Conservation (phyloP, 2,888 invertebrate genomes). For the Oxystoma pomonae region DNA sequence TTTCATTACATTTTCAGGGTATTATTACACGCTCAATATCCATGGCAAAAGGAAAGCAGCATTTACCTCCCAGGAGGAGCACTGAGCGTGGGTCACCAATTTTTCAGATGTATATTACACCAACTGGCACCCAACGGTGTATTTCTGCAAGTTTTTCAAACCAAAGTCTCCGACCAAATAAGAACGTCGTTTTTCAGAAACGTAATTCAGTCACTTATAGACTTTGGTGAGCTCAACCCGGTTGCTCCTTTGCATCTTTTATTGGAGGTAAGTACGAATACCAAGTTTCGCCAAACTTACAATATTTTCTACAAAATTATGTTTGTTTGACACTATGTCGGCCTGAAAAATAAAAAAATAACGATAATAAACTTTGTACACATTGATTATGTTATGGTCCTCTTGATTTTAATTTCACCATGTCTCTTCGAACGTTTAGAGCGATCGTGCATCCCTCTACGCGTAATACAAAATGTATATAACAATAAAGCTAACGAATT, state of each 20-base stretch:
- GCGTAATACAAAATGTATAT: too few relatives aligned
- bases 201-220: constrained; percentile 87
- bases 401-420: too few relatives aligned
- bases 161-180: constrained; percentile 71
- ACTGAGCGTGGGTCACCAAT: constrained; percentile 94
- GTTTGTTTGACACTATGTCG: too few relatives aligned
- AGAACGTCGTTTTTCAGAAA: constrained; percentile 65
- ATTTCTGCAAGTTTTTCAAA: constrained; percentile 92
- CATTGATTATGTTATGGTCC: too few relatives aligned
- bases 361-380: too few relatives aligned
- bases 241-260: constrained; percentile 90
- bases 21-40: constrained; percentile 73
- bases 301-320: too few relatives aligned
- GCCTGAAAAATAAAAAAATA: too few relatives aligned
- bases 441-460: too few relatives aligned
- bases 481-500: too few relatives aligned
- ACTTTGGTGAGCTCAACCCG: constrained; percentile 94
- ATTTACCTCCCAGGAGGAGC: constrained; percentile 92
- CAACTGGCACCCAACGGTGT: constrained; percentile 96
- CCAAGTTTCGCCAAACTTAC: too few relatives aligned
- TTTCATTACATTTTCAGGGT: constrained; percentile 51
- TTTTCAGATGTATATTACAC: constrained; percentile 92
- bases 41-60: constrained; percentile 85
- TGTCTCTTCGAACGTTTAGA: too few relatives aligned
- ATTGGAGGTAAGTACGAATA: constrained; percentile 60